Evolutionary conservation across 2,797 vertebrate species (phyloP).

Genomic region (Astyanax mexicanus): DNA sequence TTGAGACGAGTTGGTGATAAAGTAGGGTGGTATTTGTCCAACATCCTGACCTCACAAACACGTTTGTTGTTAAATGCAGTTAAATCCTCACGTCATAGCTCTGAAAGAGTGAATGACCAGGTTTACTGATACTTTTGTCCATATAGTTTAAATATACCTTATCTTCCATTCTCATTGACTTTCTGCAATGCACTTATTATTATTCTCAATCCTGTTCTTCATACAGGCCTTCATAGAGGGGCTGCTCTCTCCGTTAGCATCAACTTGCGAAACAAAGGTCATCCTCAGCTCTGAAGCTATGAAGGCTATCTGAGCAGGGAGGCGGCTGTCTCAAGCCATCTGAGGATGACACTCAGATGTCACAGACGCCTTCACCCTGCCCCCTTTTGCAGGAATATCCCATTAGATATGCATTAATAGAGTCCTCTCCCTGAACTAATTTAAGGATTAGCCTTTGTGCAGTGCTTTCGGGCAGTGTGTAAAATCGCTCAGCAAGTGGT

Average conservation of each 20-base stretch:
- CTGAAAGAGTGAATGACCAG: no score
- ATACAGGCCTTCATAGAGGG: slow-evolving; percentile 13
- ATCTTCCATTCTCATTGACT: not conserved
- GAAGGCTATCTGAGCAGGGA: slow-evolving; percentile 23
- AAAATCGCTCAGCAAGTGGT: slow-evolving; percentile 40
- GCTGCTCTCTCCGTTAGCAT: slow-evolving; percentile 33
- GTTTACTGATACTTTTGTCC: no score
- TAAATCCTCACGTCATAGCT: no score
- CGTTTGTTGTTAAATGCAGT: no score
- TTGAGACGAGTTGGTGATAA: no score
- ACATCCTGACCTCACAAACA: no score
- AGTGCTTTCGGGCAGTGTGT: slow-evolving; percentile 27
- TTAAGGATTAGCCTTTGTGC: slow-evolving; percentile 24
- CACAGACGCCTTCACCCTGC: not conserved
- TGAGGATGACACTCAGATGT: slow-evolving; percentile 34
- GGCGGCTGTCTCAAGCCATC: slow-evolving; percentile 30
- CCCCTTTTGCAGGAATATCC: slow-evolving; percentile 35
- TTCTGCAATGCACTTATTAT: slow-evolving; percentile 19
- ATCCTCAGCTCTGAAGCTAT: not conserved
- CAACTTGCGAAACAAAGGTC: not conserved
- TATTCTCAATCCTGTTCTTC: not conserved
- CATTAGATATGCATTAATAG: slow-evolving; percentile 44
- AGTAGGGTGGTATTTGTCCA: no score
- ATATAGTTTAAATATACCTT: not conserved
- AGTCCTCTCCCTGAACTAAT: slow-evolving; percentile 46